Conservation (phyloP, 2,797 vertebrate species). For the Tangara arthus region DNA sequence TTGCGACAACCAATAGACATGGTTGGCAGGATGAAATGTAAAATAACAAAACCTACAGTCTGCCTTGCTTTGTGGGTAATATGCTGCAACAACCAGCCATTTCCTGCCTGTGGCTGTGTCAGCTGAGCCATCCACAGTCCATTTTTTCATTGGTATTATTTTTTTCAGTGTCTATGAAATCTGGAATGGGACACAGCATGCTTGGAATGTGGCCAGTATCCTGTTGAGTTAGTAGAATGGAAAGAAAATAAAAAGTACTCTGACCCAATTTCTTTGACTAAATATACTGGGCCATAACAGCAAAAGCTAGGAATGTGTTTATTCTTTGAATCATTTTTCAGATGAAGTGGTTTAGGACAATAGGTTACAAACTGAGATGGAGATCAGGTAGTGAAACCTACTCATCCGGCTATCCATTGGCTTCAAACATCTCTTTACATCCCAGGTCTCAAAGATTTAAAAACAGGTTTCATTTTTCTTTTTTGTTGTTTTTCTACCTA, state of each 20-base stretch:
- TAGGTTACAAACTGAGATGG: conserved; percentile 2
- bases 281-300: conserved; percentile 37
- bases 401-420: not conserved
- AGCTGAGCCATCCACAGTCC: conserved; percentile 51
- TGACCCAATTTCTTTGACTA: conserved; percentile 70
- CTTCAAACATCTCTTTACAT: not conserved
- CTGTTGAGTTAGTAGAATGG: conserved; percentile 65
- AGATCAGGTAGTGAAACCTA: not conserved
- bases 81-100: conserved; percentile 32
- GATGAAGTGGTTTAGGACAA: conserved; percentile 35
- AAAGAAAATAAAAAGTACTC: conserved; percentile 65
- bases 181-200: conserved; percentile 62
- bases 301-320: conserved; percentile 28
- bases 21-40: conserved; percentile 44
- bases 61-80: conserved; percentile 50
- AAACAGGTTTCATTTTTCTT: not conserved
- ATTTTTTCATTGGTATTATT: conserved; percentile 39
- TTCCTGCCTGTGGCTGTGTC: conserved; percentile 60
- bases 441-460: not conserved
- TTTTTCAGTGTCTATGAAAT: conserved; percentile 50
- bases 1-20: conserved; percentile 27
- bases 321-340: conserved; percentile 42
- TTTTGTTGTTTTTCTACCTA: not conserved
- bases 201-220: conserved; percentile 64
- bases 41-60: conserved; percentile 51